Conservation (phyloP, 2,113 vertebrate genomes). For the Macrotis lagotis region DNA sequence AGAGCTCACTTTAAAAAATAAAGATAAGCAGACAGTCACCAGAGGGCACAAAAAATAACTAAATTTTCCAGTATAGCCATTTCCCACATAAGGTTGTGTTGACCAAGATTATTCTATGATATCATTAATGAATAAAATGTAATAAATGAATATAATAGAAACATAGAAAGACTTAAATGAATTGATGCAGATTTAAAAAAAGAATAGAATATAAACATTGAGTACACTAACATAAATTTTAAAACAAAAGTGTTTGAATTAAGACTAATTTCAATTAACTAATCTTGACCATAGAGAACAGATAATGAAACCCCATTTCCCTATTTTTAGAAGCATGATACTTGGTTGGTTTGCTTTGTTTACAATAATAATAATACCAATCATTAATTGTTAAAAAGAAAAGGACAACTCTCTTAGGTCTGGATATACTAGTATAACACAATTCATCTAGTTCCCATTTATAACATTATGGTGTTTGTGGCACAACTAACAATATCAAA, state of each 20-base stretch:
- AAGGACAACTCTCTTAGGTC: background rate
- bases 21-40: slow-evolving; percentile 20
- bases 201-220: too few species aligned
- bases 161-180: too few species aligned
- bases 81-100: background rate
- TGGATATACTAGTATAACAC: background rate
- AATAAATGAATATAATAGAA: too few species aligned
- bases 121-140: background rate
- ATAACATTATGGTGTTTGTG: background rate
- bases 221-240: too few species aligned
- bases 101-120: background rate
- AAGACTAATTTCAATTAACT: too few species aligned
- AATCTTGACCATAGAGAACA: too few species aligned
- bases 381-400: background rate
- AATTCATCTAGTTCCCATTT: background rate
- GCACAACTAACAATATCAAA: background rate
- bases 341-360: too few species aligned
- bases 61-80: background rate
- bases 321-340: too few species aligned
- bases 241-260: too few species aligned
- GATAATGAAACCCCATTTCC: too few species aligned
- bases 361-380: too few species aligned
- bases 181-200: too few species aligned
- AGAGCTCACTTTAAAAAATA: slow-evolving; percentile 66
- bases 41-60: background rate